phyloP scores from a whole-genome alignment of 1,140 invertebrate genomes.

The Mylabris phalerata region DNA sequence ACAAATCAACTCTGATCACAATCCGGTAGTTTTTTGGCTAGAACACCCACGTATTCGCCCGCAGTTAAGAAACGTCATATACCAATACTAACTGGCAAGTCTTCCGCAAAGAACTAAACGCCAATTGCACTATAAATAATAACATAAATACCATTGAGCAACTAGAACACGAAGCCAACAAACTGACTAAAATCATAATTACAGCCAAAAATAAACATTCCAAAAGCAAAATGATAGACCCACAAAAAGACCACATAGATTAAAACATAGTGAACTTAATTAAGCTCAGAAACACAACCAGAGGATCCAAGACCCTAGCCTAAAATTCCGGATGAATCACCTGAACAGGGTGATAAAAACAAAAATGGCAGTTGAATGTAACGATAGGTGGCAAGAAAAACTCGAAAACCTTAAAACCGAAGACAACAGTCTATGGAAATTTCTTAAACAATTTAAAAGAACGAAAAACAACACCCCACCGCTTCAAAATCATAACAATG shows the following conservation, averaged over 20 bases:
- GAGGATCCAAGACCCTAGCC: too few species aligned
- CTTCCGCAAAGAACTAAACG: not conserved
- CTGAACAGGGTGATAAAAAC: too few species aligned
- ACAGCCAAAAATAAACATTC: not conserved
- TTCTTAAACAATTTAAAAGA: too few species aligned
- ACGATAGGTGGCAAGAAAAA: too few species aligned
- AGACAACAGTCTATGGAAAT: too few species aligned
- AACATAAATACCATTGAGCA: not conserved
- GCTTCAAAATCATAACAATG: too few species aligned
- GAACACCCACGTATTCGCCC: not conserved
- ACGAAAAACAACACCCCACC: too few species aligned
- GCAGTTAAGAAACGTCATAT: not conserved
- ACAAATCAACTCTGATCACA: not conserved
- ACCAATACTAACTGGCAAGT: not conserved
- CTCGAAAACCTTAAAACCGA: too few species aligned
- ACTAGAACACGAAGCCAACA: not conserved
- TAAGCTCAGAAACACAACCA: not conserved
- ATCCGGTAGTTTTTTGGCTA: not conserved
- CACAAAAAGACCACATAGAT: not conserved
- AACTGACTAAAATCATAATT: not conserved
- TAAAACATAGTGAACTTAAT: not conserved
- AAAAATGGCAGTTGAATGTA: too few species aligned
- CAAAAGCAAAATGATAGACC: not conserved
- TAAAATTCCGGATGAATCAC: too few species aligned
- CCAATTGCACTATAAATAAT: not conserved